Base-by-base conservation (phyloP, 2,888 invertebrate species). In the Aphidius colemani region DNA sequence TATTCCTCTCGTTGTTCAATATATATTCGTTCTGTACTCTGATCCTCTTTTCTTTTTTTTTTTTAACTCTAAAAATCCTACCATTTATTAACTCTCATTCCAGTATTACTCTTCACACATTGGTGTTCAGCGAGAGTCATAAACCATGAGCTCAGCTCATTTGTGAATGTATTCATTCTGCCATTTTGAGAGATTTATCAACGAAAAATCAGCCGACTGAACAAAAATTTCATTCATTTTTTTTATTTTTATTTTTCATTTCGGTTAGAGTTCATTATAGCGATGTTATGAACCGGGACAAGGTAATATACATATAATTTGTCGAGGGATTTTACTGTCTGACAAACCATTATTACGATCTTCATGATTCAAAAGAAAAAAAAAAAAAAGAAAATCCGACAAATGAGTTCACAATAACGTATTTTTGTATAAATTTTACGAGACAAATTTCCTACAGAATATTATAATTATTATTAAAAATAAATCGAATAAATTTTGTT, bases 61-160 rank as follows among this genome's bases (percentile, higher is more conserved):
- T 13, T 48, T 13, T 39, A 39, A 48, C 30, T 7, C 9, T 46
- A 11, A 40, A 40, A 46, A 39, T 57, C 46, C 30, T 0, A 30
- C 30, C 30, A 30, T 30, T 30, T 55, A 55, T n/a, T 11, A 5
- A 13, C 13, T 44, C 30, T 56, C 44, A 45, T 59, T 59, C 40
- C 30, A 30, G 30, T 30, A 30, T 30, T 30, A 30, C 30, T 30
- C 30, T 30, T 30, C 30, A 30, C 30, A 30, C 30, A 30, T 30
- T 45, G 30, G 7, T 30, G n/a, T 46, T 46, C 57, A 46, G 30
- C n/a, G n/a, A n/a, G 45, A 46, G 43, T 63, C 63, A 63, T 63
- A 63, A 63, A 59, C 53, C 59, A 63, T 63, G 59, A 53, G 40
- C 44, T 59, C 63, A 63, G 63, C 53, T 63, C 63, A 63, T 63